Conservation (phyloP, 2,888 invertebrate species). For the Tiliacea aurago region DNA sequence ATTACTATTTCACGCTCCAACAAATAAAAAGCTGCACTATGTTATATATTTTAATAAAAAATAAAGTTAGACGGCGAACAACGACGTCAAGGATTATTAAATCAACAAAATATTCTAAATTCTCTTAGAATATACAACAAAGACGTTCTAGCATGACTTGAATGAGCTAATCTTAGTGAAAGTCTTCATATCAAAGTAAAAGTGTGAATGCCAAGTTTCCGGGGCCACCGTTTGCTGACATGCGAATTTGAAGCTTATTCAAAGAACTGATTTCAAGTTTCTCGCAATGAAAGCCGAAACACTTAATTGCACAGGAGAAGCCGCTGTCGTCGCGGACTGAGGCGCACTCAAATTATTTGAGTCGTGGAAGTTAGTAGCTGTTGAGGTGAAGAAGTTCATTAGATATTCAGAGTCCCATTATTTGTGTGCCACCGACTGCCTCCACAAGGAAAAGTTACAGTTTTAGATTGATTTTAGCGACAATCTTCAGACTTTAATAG, state of each 20-base stretch:
- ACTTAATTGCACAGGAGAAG: conserved; percentile 80
- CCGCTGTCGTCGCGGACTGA: conserved; percentile 68
- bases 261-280: conserved; percentile 79
- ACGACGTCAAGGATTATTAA: background rate
- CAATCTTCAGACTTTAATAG: conserved; percentile 71
- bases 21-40: too few species aligned
- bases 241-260: conserved; percentile 73
- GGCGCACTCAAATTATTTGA: conserved; percentile 78
- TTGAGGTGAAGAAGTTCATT: conserved; percentile 80
- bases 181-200: conserved; percentile 45
- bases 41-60: background rate
- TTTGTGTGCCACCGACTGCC: conserved; percentile 71
- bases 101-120: background rate
- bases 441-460: conserved; percentile 69
- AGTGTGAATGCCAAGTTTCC: conserved; percentile 56
- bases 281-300: conserved; percentile 81
- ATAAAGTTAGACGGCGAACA: too few species aligned
- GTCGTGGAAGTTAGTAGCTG: conserved; percentile 71
- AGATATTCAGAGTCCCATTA: conserved; percentile 79
- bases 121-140: conserved; percentile 11
- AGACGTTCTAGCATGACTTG: conserved; percentile 15
- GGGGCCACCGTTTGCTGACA: conserved; percentile 57
- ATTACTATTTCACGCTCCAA: too few species aligned
- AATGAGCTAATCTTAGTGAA: conserved; percentile 44
- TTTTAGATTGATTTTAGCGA: conserved; percentile 76